A percentile compares a stretch with the other conserved stretches of the same genome.
Conservation (phyloP, 2,888 invertebrate species). For the Rhynchonema sp. region DNA sequence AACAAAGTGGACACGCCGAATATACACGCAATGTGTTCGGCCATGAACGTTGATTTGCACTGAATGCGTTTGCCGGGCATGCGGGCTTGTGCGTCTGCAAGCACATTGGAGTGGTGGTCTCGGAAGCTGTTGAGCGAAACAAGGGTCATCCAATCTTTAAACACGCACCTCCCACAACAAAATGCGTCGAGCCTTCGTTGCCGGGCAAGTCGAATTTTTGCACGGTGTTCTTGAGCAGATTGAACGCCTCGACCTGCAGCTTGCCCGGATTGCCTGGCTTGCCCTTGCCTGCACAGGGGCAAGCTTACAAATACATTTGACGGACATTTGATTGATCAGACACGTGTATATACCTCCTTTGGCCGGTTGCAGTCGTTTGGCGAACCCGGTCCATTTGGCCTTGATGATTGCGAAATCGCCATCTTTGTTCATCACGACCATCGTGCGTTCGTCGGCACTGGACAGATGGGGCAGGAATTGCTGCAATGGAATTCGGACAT, state of each 20-base stretch:
- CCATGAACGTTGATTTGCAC: conserved; percentile 27
- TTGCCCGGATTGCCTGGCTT: conserved; percentile 21
- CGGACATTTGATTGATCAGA: neutral
- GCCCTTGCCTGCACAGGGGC: conserved; percentile 2
- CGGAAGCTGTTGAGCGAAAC: too few species aligned
- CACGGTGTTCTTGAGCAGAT: conserved; percentile 25
- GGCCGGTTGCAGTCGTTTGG: conserved; percentile 23
- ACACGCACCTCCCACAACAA: conserved; percentile 22
- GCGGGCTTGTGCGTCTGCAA: conserved; percentile 26
- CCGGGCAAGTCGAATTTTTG: conserved; percentile 26
- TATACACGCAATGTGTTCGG: conserved; percentile 33
- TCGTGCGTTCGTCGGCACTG: conserved; percentile 31
- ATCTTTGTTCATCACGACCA: conserved; percentile 33
- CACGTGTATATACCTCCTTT: conserved; percentile 13
- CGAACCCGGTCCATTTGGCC: conserved; percentile 33
- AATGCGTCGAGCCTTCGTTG: conserved; percentile 20
- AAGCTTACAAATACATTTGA: neutral
- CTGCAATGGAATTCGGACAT: too few species aligned
- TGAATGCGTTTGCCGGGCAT: conserved; percentile 24
- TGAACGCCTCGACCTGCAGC: conserved; percentile 23
- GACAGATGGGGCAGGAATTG: conserved; percentile 31
- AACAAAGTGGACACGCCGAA: conserved; percentile 35
- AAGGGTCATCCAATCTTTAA: neutral
- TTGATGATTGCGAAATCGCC: conserved; percentile 35
- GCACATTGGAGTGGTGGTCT: neutral